phyloP scores from a whole-genome alignment of 2,797 vertebrate genomes.

The Rhynchotus rufescens region DNA sequence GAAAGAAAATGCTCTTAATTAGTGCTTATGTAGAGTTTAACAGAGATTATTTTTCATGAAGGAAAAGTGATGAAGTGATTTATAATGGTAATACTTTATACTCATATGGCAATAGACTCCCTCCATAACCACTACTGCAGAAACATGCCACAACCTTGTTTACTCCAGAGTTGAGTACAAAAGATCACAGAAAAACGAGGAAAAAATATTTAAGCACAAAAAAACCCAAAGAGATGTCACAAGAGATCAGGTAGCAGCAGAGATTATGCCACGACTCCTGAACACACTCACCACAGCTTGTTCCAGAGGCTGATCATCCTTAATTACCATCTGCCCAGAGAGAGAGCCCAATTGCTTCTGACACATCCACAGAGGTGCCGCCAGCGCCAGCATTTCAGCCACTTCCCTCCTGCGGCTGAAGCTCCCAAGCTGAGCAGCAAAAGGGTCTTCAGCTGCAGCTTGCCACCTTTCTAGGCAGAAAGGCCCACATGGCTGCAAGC shows the following conservation, averaged over 20 bases:
- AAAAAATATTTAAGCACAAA: conserved; percentile 6
- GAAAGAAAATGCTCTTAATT: not conserved
- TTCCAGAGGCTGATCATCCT: conserved; percentile 18
- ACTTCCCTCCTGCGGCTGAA: conserved; percentile 15
- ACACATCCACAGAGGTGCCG: conserved; percentile 14
- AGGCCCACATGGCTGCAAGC: not conserved
- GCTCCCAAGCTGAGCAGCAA: not conserved
- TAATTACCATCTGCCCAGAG: not conserved
- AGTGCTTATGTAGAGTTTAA: not conserved
- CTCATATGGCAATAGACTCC: not conserved
- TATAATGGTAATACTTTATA: not conserved
- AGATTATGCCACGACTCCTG: not conserved
- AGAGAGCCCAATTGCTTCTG: not conserved
- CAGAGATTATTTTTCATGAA: not conserved
- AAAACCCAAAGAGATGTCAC: conserved; percentile 27
- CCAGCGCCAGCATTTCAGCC: not conserved
- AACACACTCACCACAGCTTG: not conserved
- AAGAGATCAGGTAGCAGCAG: not conserved
- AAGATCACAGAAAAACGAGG: not conserved
- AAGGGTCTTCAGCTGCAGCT: not conserved
- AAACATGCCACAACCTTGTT: not conserved
- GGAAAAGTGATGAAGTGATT: not conserved
- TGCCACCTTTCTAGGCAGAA: not conserved
- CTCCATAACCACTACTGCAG: not conserved
- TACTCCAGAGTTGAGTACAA: not conserved